Percentiles rank a stretch among this genome's conserved stretches.
phyloP scores from a whole-genome alignment of 2,113 vertebrate genomes.

The Phalacrocorax aristotelis region DNA sequence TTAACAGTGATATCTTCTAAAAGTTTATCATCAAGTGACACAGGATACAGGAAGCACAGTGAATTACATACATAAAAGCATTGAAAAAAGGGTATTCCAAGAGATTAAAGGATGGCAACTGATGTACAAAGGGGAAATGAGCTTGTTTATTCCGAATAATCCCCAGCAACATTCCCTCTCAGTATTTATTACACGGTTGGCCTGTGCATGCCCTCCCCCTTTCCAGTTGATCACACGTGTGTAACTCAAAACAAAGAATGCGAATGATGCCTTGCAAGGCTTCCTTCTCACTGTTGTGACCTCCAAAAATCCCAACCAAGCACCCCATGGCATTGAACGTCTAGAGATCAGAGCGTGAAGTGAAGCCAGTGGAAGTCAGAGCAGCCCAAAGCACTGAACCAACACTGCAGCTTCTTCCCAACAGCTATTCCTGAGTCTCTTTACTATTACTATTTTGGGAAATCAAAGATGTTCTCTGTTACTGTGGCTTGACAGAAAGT shows the following conservation, averaged over 20 bases:
- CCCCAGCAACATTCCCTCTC: background rate
- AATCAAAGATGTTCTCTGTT: conserved; percentile 62
- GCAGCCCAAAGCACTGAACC: background rate
- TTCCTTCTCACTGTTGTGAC: background rate
- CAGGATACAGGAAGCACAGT: background rate
- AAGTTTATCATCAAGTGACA: background rate
- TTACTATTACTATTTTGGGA: background rate
- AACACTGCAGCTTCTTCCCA: background rate
- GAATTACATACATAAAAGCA: background rate
- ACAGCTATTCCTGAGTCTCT: background rate
- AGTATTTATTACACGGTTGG: background rate
- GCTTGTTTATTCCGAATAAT: conserved; percentile 4
- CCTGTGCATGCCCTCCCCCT: background rate
- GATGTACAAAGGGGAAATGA: background rate
- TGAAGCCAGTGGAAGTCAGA: background rate
- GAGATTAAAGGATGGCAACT: conserved; percentile 2
- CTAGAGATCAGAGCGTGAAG: background rate
- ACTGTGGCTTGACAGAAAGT: conserved; percentile 20
- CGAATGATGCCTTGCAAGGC: background rate
- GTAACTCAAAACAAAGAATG: background rate
- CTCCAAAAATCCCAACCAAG: background rate
- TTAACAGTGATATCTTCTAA: background rate
- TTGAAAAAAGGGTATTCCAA: background rate
- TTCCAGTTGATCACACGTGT: background rate
- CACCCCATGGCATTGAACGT: rapidly evolving